phyloP scores from a whole-genome alignment of 2,888 invertebrate genomes.

The Fissipunctia ypsillon region DNA sequence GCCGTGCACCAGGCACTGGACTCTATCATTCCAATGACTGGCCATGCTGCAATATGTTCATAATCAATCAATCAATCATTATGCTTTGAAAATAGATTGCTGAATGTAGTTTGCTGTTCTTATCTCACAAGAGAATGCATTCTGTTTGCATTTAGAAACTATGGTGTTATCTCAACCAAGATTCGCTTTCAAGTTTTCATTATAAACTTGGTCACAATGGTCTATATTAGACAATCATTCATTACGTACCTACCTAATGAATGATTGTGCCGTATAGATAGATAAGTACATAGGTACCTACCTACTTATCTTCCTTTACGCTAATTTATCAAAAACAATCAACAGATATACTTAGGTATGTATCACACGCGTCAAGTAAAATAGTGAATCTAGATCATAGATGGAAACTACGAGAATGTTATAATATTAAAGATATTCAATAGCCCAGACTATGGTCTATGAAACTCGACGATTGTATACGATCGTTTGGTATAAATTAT shows the following conservation, averaged over 20 bases:
- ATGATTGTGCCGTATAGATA: no score
- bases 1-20: background rate
- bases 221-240: constrained; percentile 2
- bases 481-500: constrained; percentile 11
- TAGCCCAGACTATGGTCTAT: background rate
- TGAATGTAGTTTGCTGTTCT: constrained; percentile 5
- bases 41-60: background rate
- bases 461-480: background rate
- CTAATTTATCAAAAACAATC: constrained; percentile 37
- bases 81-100: constrained; percentile 4
- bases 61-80: constrained; percentile 8
- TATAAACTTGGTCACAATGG: constrained; percentile 9
- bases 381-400: constrained; percentile 35
- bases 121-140: constrained; percentile 7
- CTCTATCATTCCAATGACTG: background rate
- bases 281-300: no score
- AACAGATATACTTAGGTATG: background rate
- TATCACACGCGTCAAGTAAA: constrained; percentile 7
- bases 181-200: constrained; percentile 9
- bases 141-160: background rate
- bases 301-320: constrained; percentile 30
- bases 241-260: background rate
- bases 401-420: background rate
- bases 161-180: background rate
- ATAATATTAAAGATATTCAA: constrained; percentile 10